Evolutionary conservation across 1,140 invertebrate species (phyloP).

Genomic region (Pseudobourletiella spinata): DNA sequence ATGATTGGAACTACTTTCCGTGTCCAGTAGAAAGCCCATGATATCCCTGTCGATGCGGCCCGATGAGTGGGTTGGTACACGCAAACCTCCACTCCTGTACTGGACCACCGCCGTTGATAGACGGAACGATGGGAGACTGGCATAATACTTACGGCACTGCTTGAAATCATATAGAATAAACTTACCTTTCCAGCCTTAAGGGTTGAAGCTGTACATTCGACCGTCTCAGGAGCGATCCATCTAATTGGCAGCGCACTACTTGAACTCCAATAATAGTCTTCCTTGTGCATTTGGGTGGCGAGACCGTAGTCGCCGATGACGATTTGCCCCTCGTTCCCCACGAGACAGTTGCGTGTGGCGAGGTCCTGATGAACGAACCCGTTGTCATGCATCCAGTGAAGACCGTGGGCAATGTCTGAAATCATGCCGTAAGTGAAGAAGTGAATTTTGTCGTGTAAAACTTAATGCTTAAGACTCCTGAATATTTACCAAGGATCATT

Average conservation of each 20-base stretch:
- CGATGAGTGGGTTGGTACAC: background rate
- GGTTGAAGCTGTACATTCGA: constrained; percentile 54
- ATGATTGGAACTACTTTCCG: background rate
- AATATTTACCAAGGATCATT: constrained; percentile 51
- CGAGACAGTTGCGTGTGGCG: constrained; percentile 18
- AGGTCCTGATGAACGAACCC: constrained; percentile 16
- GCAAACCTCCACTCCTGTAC: too few relatives aligned
- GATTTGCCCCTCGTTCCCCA: constrained; percentile 13
- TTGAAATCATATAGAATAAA: too few relatives aligned
- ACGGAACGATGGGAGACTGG: too few relatives aligned
- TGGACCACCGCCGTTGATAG: too few relatives aligned
- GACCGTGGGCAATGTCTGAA: constrained; percentile 12
- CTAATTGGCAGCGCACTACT: constrained; percentile 59
- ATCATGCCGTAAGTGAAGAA: background rate
- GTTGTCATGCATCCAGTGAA: constrained; percentile 19
- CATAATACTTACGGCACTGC: too few relatives aligned
- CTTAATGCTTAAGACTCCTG: too few relatives aligned
- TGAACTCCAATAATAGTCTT: constrained; percentile 60
- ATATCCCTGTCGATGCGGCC: too few relatives aligned
- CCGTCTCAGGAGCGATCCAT: constrained; percentile 65
- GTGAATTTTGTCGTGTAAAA: background rate
- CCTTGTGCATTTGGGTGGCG: constrained; percentile 24
- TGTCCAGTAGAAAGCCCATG: too few relatives aligned
- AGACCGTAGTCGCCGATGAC: constrained; percentile 32
- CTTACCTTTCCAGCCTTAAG: constrained; percentile 54